These are phyloP conservation scores for Sinohyriopsis cumingii DNA, from an alignment of 2,888 invertebrate genomes.

Conservation along the genomic window DNA sequence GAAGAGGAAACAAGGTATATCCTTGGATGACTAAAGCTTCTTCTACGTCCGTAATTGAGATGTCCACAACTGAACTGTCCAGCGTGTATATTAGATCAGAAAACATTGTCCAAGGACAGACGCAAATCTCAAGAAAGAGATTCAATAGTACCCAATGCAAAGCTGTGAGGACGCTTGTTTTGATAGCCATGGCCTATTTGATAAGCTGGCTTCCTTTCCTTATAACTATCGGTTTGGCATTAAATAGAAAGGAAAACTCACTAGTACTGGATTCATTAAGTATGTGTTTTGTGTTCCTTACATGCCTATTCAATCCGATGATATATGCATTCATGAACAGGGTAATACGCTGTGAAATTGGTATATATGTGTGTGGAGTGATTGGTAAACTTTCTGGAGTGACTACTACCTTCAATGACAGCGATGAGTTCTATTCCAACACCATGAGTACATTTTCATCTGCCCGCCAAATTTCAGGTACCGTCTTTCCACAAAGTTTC, in stretches of 20 bases:
- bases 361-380: slow-evolving; percentile 41
- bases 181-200: slow-evolving; percentile 46
- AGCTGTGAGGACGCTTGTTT: slow-evolving; percentile 53
- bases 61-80: slow-evolving; percentile 22
- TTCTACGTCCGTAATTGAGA: slow-evolving; percentile 10
- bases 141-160: slow-evolving; percentile 43
- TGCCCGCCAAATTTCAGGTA: slow-evolving; percentile 13
- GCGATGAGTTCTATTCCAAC: slow-evolving; percentile 43
- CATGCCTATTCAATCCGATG: slow-evolving; percentile 48
- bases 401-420: slow-evolving; percentile 26
- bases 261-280: slow-evolving; percentile 38
- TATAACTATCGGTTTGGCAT: slow-evolving; percentile 21
- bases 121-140: slow-evolving; percentile 4
- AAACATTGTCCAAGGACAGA: background rate
- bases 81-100: slow-evolving; percentile 2
- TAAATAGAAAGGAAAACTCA: slow-evolving; percentile 6
- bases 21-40: slow-evolving; percentile 28
- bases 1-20: slow-evolving; percentile 38
- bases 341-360: slow-evolving; percentile 47
- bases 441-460: slow-evolving; percentile 38
- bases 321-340: slow-evolving; percentile 58
- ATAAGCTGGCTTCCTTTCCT: slow-evolving; percentile 54
- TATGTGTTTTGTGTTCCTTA: slow-evolving; percentile 46
- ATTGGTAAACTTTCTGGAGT: slow-evolving; percentile 12
- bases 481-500: slow-evolving; percentile 12